Evolutionary conservation across 2,888 invertebrate genomes (phyloP).

Genomic region (Laothoe populi): DNA sequence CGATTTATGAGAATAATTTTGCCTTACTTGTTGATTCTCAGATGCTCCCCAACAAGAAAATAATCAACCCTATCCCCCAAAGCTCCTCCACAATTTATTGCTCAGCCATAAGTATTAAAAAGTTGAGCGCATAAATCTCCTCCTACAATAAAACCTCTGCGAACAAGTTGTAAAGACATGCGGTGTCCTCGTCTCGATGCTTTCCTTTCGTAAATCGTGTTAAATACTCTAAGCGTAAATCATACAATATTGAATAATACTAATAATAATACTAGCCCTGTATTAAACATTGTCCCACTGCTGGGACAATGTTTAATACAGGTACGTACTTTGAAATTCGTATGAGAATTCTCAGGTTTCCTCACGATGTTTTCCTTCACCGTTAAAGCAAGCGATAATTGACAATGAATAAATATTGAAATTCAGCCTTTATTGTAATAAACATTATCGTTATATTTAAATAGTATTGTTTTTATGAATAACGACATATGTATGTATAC

Average conservation of each 20-base stretch:
- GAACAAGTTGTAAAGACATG: slow-evolving; percentile 59
- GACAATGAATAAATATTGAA: no score
- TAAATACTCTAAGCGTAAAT: no score
- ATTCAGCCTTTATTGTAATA: neutral
- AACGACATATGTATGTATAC: no score
- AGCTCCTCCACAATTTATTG: slow-evolving; percentile 80
- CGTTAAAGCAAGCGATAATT: no score
- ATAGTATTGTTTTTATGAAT: no score
- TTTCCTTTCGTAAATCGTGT: slow-evolving; percentile 11
- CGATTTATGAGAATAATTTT: slow-evolving; percentile 8
- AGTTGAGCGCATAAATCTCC: slow-evolving; percentile 77
- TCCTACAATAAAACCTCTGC: slow-evolving; percentile 68
- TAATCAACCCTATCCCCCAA: slow-evolving; percentile 75
- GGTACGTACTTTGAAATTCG: no score
- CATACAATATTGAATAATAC: slow-evolving; percentile 3
- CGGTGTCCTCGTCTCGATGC: slow-evolving; percentile 49
- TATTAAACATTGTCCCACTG: slow-evolving; percentile 1
- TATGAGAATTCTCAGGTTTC: no score
- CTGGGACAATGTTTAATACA: no score
- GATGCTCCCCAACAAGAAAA: slow-evolving; percentile 63
- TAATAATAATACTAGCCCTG: neutral
- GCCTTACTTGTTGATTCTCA: slow-evolving; percentile 71
- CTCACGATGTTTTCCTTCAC: no score
- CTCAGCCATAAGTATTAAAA: slow-evolving; percentile 82
- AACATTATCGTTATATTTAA: neutral